These are phyloP conservation scores for Phoebastria nigripes DNA, from an alignment of 2,797 vertebrate species.

Conservation along the genomic window DNA sequence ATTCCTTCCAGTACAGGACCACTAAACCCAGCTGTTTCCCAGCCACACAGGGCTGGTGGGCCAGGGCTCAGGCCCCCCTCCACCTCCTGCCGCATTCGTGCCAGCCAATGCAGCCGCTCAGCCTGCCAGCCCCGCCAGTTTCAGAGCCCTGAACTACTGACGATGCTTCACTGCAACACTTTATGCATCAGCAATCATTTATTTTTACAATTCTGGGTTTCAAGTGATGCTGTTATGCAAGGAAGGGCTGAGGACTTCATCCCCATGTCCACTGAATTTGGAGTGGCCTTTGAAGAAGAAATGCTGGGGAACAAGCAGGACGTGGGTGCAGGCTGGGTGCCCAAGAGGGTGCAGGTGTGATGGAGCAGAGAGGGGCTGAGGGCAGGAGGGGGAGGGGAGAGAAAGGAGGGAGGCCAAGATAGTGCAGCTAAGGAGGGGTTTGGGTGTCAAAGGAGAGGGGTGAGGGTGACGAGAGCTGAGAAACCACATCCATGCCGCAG, in stretches of 20 bases:
- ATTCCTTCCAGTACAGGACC: neutral
- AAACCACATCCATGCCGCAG: neutral
- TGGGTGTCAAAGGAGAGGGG: neutral
- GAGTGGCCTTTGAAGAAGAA: neutral
- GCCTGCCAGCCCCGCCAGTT: neutral
- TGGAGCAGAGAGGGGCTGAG: neutral
- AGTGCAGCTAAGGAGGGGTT: neutral
- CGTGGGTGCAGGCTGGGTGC: rapidly evolving
- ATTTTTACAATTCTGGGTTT: constrained; percentile 19
- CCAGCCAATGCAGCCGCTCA: neutral
- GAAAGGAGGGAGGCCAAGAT: neutral
- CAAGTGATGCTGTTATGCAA: neutral
- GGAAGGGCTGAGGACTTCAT: neutral
- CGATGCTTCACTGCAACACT: constrained; percentile 11
- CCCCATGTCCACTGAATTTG: neutral
- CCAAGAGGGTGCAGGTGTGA: neutral
- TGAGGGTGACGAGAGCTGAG: neutral
- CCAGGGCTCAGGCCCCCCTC: neutral
- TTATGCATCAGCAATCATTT: constrained; percentile 46
- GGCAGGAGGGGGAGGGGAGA: neutral
- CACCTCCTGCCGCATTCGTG: neutral
- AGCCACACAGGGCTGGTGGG: neutral
- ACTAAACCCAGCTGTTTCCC: neutral
- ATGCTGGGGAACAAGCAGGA: neutral
- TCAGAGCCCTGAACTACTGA: neutral